Percentiles rank a stretch among this genome's conserved stretches.
Conservation (phyloP, 2,797 vertebrate genomes). For the Enteromius trimaculatus region DNA sequence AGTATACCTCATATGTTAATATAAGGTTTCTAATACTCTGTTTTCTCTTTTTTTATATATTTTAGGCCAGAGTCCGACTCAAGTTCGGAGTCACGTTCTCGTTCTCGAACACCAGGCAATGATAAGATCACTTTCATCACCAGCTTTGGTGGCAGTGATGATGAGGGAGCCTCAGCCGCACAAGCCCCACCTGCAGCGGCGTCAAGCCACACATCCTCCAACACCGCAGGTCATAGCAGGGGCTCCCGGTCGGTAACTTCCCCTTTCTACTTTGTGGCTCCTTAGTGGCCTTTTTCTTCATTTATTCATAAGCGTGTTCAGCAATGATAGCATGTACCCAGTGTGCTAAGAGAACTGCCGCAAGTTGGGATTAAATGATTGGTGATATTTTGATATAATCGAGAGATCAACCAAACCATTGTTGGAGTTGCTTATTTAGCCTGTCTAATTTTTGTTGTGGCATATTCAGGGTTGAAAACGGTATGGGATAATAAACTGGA, state of each 20-base stretch:
- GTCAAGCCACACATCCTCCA: slow-evolving; percentile 76
- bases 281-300: slow-evolving; percentile 74
- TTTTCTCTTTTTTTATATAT: not conserved
- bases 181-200: slow-evolving; percentile 69
- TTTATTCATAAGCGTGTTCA: slow-evolving; percentile 57
- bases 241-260: slow-evolving; percentile 98
- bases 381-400: not conserved
- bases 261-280: slow-evolving; percentile 73
- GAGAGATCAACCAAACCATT: not conserved
- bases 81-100: slow-evolving; percentile 88
- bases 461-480: not conserved
- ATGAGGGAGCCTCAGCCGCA: slow-evolving; percentile 78
- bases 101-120: slow-evolving; percentile 82
- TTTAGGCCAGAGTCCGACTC: slow-evolving; percentile 88
- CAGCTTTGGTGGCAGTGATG: slow-evolving; percentile 94
- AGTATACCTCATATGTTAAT: not conserved
- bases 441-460: not conserved
- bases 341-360: slow-evolving; percentile 8
- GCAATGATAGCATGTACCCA: slow-evolving; percentile 13
- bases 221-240: slow-evolving; percentile 91
- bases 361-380: slow-evolving; percentile 26
- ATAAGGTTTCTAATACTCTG: not conserved
- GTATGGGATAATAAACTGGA: not conserved
- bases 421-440: not conserved
- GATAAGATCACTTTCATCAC: slow-evolving; percentile 98